Conservation (phyloP, 2,888 invertebrate species). For the Nipponacmea schrenckii region DNA sequence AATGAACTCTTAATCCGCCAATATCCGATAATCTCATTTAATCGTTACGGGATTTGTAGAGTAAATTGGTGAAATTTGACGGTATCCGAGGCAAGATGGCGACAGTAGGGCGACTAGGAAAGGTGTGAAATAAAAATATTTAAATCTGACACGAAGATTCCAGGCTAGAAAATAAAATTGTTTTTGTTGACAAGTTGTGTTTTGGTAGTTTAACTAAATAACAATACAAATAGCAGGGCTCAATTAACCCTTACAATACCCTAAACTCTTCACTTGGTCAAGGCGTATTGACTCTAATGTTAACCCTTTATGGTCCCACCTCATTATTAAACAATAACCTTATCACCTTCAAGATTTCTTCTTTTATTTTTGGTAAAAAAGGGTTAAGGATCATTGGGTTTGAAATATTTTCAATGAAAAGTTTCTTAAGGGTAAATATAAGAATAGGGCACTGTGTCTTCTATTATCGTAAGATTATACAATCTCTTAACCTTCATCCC, state of each 20-base stretch:
- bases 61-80: neutral
- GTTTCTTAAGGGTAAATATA: neutral
- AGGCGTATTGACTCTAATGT: constrained; percentile 3
- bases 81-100: neutral
- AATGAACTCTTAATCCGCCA: too few species aligned
- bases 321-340: neutral
- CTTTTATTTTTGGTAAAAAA: neutral
- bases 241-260: neutral
- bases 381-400: neutral
- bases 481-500: too few species aligned
- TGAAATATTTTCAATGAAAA: neutral
- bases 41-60: neutral
- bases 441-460: neutral
- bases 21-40: neutral
- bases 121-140: constrained; percentile 3
- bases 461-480: too few species aligned
- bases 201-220: neutral
- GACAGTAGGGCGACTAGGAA: constrained; percentile 1
- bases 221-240: neutral
- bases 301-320: neutral
- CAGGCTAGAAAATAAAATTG: too few species aligned
- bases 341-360: neutral
- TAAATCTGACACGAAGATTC: neutral
- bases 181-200: neutral
- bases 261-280: neutral